Base-by-base conservation (phyloP, 2,113 vertebrate genomes). In the Murina feae region DNA sequence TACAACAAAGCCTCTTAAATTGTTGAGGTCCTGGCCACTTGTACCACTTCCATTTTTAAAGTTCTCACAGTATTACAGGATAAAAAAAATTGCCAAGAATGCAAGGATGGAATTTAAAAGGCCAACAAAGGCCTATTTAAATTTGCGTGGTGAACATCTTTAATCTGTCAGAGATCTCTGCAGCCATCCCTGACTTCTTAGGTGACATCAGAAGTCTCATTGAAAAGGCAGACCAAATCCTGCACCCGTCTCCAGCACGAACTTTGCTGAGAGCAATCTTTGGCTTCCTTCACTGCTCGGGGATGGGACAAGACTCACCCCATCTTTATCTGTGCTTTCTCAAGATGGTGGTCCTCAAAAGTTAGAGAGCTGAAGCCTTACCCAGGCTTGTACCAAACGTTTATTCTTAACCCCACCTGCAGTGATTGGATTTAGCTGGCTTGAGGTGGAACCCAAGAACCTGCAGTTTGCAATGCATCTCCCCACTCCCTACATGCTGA, bases 401-500 rank as follows among this genome's bases (percentile, higher is more conserved):
- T 39, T 42, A 3, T n/a, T 23, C 53, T 53, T 7, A 63, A 35
- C 30, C n/a, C 60, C 14, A 39, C 32, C 28, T 58, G 51, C 5
- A 2, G 17, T 5, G 2, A 35, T 63, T 16, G 3, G 20, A 35
- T 8, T n/a, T 20, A 32, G 63, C 23, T 6, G 72, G 4, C 51
- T 30, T 8, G 42, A 71, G 63, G 72, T 17, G 13, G 39, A 71
- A 71, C 11, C 72, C 28, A 9, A 23, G 81, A 44, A 39, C 23
- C 30, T 83, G 68, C 16, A 42, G 75, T 37, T 66, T 28, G 25
- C 17, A 25, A 49, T 18, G 32, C 8, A 2, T 9, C 30, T 12
- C 13, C 0, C 53, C 10, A 23, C 2, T 0, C 7, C 55, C 53
- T 6, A 2, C 7, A 12, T 0, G 53, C 42, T 0, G 12, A 28